Evolutionary conservation across 2,888 invertebrate genomes (phyloP).

Genomic region (Macrosoma leucophasiata): DNA sequence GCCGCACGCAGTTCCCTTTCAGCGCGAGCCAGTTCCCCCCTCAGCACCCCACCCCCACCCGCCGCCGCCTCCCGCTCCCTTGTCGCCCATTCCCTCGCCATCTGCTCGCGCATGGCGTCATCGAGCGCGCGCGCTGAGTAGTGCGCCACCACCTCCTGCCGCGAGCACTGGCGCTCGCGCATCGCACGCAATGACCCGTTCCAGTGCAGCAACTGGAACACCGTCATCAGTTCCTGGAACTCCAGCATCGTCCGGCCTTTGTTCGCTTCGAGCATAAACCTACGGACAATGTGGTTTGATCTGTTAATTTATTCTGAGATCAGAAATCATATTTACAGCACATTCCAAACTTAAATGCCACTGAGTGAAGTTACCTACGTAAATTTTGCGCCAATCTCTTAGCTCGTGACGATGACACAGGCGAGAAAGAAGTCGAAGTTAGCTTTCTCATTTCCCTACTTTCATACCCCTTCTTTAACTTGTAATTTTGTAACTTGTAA

Average conservation of each 20-base stretch:
- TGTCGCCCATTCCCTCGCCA: slow-evolving; percentile 97
- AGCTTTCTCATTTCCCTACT: too few relatives aligned
- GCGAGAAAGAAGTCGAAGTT: too few relatives aligned
- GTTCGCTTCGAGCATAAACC: slow-evolving; percentile 85
- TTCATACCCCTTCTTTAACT: too few relatives aligned
- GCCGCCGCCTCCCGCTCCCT: slow-evolving; percentile 62
- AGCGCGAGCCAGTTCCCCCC: slow-evolving; percentile 87
- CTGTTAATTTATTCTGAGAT: too few relatives aligned
- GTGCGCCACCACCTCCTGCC: slow-evolving; percentile 93
- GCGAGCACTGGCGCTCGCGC: slow-evolving; percentile 95
- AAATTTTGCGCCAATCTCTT: too few relatives aligned
- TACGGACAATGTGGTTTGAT: too few relatives aligned
- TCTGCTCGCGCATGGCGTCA: slow-evolving; percentile 96
- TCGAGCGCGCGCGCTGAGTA: slow-evolving; percentile 94
- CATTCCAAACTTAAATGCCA: too few relatives aligned
- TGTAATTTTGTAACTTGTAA: too few relatives aligned
- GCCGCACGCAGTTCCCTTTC: slow-evolving; percentile 91
- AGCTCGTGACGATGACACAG: too few relatives aligned
- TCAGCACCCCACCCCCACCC: slow-evolving; percentile 78
- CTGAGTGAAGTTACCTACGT: too few relatives aligned
- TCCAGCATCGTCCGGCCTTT: slow-evolving; percentile 96
- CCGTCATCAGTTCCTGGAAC: slow-evolving; percentile 98
- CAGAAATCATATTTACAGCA: too few relatives aligned
- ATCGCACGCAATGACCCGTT: slow-evolving; percentile 97
- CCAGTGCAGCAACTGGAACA: slow-evolving; percentile 96